Evolutionary conservation across 2,888 invertebrate genomes (phyloP).

Genomic region (Coenonympha glycerion): DNA sequence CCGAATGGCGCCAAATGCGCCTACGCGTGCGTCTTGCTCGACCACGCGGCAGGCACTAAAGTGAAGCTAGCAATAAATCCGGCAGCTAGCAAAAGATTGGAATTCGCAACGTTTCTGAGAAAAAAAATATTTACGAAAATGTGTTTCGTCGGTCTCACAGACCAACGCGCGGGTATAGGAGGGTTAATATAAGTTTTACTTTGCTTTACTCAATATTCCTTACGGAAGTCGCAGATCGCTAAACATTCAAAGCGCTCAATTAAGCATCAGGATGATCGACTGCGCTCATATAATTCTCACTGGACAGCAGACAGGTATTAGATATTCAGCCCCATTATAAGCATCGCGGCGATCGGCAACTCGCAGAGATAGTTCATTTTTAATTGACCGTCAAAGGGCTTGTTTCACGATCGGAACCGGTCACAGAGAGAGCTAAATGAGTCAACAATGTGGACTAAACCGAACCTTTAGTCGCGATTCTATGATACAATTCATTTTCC

Average conservation of each 20-base stretch:
- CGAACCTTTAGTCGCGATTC: constrained; percentile 49
- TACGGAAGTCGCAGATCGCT: background rate
- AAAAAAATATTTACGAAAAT: too few species aligned
- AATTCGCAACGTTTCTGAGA: too few species aligned
- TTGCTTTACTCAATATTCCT: too few species aligned
- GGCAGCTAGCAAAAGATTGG: too few species aligned
- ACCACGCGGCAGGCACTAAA: too few species aligned
- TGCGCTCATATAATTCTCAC: constrained; percentile 15
- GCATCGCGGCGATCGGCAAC: constrained; percentile 21
- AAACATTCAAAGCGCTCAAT: background rate
- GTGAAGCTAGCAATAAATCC: too few species aligned
- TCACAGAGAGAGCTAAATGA: constrained; percentile 31
- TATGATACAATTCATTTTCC: constrained; percentile 30
- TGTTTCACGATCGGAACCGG: constrained; percentile 32
- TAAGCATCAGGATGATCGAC: constrained; percentile 10
- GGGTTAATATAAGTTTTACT: too few species aligned
- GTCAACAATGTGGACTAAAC: constrained; percentile 30
- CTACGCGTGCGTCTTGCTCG: too few species aligned
- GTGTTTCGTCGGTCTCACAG: too few species aligned
- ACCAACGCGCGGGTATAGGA: too few species aligned
- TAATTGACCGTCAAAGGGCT: constrained; percentile 30
- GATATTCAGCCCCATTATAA: constrained; percentile 25
- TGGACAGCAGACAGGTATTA: constrained; percentile 17
- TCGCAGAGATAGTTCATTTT: constrained; percentile 27
- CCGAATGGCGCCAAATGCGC: too few species aligned